A percentile compares a stretch with the other conserved stretches of the same genome.
Conservation (phyloP, 1,140 invertebrate species). For the Chrysopa pallens region DNA sequence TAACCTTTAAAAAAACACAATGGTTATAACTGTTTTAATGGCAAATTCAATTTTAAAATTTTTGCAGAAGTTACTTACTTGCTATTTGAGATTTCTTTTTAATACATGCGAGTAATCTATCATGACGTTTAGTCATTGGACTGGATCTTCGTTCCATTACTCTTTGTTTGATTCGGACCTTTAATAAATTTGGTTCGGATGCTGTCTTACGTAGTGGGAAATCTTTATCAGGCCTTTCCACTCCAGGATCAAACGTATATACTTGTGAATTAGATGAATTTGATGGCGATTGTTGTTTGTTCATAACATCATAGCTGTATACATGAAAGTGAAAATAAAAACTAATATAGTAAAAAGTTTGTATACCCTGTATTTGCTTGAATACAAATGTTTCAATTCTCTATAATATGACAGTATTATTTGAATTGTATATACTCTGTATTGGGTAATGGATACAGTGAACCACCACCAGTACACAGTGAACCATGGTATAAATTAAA, state of each 20-base stretch:
- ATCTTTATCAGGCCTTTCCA: constrained; percentile 60
- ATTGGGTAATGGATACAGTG: too few relatives aligned
- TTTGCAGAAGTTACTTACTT: neutral
- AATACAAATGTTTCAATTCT: too few relatives aligned
- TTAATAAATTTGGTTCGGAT: constrained; percentile 92
- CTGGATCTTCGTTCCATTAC: constrained; percentile 78
- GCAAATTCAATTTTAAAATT: too few relatives aligned
- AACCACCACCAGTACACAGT: too few relatives aligned
- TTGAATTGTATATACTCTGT: too few relatives aligned
- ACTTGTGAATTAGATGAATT: neutral
- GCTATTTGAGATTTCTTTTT: constrained; percentile 28
- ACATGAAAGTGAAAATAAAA: too few relatives aligned
- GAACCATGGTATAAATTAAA: too few relatives aligned
- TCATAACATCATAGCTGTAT: neutral
- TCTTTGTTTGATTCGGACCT: constrained; percentile 89
- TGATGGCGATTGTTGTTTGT: neutral
- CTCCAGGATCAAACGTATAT: constrained; percentile 1
- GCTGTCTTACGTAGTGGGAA: constrained; percentile 93
- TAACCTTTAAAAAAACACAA: too few relatives aligned
- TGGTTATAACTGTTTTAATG: too few relatives aligned
- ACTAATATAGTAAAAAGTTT: too few relatives aligned
- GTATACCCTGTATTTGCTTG: too few relatives aligned
- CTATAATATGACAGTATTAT: too few relatives aligned
- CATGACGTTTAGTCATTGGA: constrained; percentile 69
- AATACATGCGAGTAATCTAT: constrained; percentile 50